Conservation (phyloP, 1,140 invertebrate genomes). For the Sitodiplosis mosellana region DNA sequence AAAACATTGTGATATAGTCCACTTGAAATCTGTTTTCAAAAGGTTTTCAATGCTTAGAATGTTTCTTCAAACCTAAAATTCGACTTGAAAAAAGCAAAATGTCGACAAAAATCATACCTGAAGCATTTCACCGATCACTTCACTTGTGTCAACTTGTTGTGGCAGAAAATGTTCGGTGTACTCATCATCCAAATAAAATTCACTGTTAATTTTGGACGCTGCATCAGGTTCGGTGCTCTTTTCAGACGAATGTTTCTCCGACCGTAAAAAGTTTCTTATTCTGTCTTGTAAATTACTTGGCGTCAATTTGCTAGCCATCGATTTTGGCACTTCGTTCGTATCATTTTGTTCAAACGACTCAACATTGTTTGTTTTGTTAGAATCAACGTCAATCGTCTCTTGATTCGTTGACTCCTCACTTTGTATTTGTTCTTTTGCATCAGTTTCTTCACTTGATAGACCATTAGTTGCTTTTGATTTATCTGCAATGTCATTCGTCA, state of each 20-base stretch:
- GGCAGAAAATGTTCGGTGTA: conserved; percentile 32
- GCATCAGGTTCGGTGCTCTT: neutral
- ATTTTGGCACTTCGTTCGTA: neutral
- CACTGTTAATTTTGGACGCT: neutral
- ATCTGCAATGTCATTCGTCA: neutral
- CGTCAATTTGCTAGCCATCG: neutral
- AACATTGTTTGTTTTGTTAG: neutral
- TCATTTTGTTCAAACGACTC: neutral
- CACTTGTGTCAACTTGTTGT: conserved; percentile 34
- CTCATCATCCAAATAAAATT: conserved; percentile 8
- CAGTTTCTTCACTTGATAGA: neutral
- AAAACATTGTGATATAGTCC: conserved; percentile 42
- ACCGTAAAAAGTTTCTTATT: neutral
- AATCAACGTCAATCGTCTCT: too few relatives aligned
- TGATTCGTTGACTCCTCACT: too few relatives aligned
- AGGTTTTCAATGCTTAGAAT: neutral
- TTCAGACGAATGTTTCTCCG: neutral
- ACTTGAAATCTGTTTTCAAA: conserved; percentile 28
- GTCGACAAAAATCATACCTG: conserved; percentile 25
- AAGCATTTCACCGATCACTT: conserved; percentile 33
- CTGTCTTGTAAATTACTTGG: neutral
- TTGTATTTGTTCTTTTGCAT: too few relatives aligned
- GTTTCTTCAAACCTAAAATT: neutral
- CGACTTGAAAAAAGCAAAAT: conserved; percentile 1
- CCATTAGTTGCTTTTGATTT: neutral